phyloP scores from a whole-genome alignment of 2,888 invertebrate species.

The Bombylius major region DNA sequence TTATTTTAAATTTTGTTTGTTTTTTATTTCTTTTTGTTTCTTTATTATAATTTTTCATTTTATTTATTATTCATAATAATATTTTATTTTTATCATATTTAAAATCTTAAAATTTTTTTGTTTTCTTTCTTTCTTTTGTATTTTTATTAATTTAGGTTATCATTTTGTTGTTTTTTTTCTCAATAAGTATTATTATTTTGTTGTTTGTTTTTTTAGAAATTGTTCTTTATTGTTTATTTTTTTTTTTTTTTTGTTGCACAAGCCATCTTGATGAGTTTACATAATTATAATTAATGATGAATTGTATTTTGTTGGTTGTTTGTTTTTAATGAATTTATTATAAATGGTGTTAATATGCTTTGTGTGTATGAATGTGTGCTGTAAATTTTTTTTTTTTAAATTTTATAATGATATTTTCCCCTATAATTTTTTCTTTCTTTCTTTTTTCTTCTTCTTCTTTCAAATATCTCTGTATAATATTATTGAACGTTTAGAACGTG shows the following conservation, averaged over 20 bases:
- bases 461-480: too few species aligned
- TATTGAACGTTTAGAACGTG: too few species aligned
- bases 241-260: neutral
- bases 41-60: too few species aligned
- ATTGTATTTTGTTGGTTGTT: too few species aligned
- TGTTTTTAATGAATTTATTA: neutral
- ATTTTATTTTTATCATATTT: too few species aligned
- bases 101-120: neutral
- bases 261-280: neutral
- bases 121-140: neutral
- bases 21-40: too few species aligned
- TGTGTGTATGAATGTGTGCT: neutral
- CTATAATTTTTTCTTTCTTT: too few species aligned
- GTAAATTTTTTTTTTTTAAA: neutral
- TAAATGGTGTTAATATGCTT: too few species aligned
- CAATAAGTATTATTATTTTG: neutral
- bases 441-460: too few species aligned
- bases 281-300: neutral
- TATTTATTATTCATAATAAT: too few species aligned
- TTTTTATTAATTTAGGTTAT: neutral
- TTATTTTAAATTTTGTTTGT: too few species aligned
- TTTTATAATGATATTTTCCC: too few species aligned
- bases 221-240: neutral
- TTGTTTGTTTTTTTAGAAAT: neutral
- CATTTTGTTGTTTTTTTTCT: neutral